Evolutionary conservation across 2,888 invertebrate genomes (phyloP).

Genomic region (Matsumyia berberina): DNA sequence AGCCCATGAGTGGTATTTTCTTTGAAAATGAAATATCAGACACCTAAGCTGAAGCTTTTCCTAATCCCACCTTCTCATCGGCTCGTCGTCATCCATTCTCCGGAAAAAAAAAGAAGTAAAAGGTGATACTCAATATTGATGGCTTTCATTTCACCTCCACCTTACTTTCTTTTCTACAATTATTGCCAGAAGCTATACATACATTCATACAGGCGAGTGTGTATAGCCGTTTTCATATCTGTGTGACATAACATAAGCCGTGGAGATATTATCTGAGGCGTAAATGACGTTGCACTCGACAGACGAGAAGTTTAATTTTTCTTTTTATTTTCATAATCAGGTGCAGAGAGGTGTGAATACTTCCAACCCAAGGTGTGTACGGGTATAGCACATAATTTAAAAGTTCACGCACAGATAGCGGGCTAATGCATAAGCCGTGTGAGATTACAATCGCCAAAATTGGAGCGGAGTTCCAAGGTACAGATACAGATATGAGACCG

Average conservation of each 20-base stretch:
- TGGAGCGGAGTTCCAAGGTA: slow-evolving; percentile 37
- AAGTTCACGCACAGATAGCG: background rate
- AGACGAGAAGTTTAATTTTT: slow-evolving; percentile 38
- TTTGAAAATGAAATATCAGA: slow-evolving; percentile 7
- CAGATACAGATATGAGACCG: slow-evolving; percentile 8
- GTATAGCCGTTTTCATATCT: background rate
- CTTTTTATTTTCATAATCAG: slow-evolving; percentile 23
- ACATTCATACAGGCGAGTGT: background rate
- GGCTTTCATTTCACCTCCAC: slow-evolving; percentile 55
- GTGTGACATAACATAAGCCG: slow-evolving; percentile 27
- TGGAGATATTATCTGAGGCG: slow-evolving; percentile 9
- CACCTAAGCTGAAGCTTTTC: slow-evolving; percentile 14
- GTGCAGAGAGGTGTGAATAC: slow-evolving; percentile 36
- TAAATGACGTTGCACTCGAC: slow-evolving; percentile 29
- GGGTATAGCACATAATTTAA: slow-evolving; percentile 22
- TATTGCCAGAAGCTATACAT: slow-evolving; percentile 26
- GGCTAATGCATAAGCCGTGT: background rate
- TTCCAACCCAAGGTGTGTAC: slow-evolving; percentile 23
- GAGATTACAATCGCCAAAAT: slow-evolving; percentile 20
- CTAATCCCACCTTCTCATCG: slow-evolving; percentile 25
- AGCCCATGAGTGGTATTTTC: slow-evolving; percentile 1
- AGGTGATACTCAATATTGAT: slow-evolving; percentile 46
- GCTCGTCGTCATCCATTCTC: background rate
- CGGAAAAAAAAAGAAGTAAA: slow-evolving; percentile 30
- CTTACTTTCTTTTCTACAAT: slow-evolving; percentile 57